Percentiles rank a stretch among this genome's conserved stretches.
phyloP scores from a whole-genome alignment of 2,113 vertebrate species.

The Mugil cephalus region DNA sequence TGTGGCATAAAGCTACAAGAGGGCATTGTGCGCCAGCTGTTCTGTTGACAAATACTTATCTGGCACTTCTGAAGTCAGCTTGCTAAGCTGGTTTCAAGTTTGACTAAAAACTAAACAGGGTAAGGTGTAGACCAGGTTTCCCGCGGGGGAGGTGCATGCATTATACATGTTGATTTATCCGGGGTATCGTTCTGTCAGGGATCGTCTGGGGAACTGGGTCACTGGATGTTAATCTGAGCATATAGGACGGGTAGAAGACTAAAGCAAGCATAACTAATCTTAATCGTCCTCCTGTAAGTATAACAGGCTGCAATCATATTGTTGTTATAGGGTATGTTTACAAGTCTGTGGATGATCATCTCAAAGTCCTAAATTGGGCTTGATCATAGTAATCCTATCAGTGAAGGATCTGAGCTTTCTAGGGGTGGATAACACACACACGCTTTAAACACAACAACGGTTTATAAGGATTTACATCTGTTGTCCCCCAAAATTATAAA shows the following conservation, averaged over 20 bases:
- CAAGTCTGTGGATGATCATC: slow-evolving; percentile 52
- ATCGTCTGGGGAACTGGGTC: slow-evolving; percentile 72
- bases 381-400: slow-evolving; percentile 61
- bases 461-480: slow-evolving; percentile 14
- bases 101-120: slow-evolving; percentile 75
- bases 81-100: slow-evolving; percentile 86
- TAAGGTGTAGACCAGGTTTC: slow-evolving; percentile 53
- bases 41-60: slow-evolving; percentile 96
- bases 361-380: slow-evolving; percentile 45
- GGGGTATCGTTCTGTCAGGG: slow-evolving; percentile 64
- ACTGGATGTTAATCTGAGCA: slow-evolving; percentile 70
- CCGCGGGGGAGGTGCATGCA: slow-evolving; percentile 44
- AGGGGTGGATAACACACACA: slow-evolving; percentile 2
- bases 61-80: slow-evolving; percentile 93
- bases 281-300: slow-evolving; percentile 42
- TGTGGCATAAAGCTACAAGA: slow-evolving; percentile 96
- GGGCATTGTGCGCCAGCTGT: slow-evolving; percentile 96
- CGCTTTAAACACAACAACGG: slow-evolving; percentile 29
- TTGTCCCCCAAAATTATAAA: not conserved
- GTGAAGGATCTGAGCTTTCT: slow-evolving; percentile 19
- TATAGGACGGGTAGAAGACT: slow-evolving; percentile 56
- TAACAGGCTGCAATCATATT: slow-evolving; percentile 62
- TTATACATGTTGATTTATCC: slow-evolving; percentile 68
- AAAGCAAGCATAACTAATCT: slow-evolving; percentile 64
- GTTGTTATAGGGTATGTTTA: slow-evolving; percentile 53